Evolutionary conservation across 1,140 invertebrate species (phyloP).

Genomic region (Rhyzopertha dominica): DNA sequence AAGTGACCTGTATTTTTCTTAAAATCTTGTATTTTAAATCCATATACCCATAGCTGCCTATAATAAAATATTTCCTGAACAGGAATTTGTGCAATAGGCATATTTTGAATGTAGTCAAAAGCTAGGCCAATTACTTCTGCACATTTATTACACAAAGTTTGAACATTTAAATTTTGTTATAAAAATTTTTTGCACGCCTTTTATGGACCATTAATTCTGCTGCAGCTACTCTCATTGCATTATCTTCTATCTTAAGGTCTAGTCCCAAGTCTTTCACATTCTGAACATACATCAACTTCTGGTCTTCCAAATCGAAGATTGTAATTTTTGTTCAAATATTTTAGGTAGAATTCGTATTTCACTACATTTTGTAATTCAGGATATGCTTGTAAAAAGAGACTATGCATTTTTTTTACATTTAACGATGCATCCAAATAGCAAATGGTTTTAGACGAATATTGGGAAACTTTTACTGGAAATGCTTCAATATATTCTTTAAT

Average conservation of each 20-base stretch:
- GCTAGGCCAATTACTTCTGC: constrained; percentile 21
- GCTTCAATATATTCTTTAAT: constrained; percentile 20
- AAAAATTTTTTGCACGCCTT: constrained; percentile 33
- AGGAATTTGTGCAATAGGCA: constrained; percentile 19
- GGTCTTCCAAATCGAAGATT: constrained; percentile 30
- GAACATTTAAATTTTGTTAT: constrained; percentile 26
- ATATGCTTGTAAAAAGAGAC: constrained; percentile 29
- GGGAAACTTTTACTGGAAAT: constrained; percentile 20
- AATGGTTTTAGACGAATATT: constrained; percentile 24
- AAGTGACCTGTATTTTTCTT: constrained; percentile 23
- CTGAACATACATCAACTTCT: constrained; percentile 33
- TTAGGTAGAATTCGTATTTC: constrained; percentile 35
- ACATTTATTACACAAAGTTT: constrained; percentile 19
- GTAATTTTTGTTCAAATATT: constrained; percentile 34
- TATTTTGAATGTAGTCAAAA: constrained; percentile 41
- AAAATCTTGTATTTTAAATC: constrained; percentile 30
- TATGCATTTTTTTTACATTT: constrained; percentile 37
- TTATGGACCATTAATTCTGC: constrained; percentile 26
- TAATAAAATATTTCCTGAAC: constrained; percentile 22
- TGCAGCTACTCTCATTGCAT: constrained; percentile 28
- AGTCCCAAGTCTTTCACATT: constrained; percentile 21
- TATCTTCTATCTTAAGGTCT: constrained; percentile 14
- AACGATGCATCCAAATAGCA: constrained; percentile 35
- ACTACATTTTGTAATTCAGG: constrained; percentile 20
- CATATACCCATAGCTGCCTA: constrained; percentile 29